Base-by-base conservation (phyloP, 2,113 vertebrate species). In the Callospermophilus lateralis region DNA sequence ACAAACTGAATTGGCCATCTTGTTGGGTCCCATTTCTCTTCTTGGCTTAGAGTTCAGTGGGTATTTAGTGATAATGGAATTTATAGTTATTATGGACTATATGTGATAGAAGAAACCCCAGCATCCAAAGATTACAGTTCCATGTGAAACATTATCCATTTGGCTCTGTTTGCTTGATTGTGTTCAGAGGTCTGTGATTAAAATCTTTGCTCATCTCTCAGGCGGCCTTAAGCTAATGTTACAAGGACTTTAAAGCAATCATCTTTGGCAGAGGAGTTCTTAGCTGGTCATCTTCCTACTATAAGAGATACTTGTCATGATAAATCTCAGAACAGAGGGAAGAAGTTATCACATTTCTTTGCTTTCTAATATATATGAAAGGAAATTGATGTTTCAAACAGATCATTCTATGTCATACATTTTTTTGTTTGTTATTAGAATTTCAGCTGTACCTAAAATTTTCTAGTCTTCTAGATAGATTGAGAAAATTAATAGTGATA, bases 151-250 rank as follows among this genome's bases (percentile, higher is more conserved):
- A 92, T 90, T 84, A 90, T 97, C 80, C 84, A 39, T 96, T 96
- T 94, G 95, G 81, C 97, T 95, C 74, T 84, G 89, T 91, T 96
- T 94, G 55, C 63, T 95, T 97, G 83, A 68, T 81, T 8, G 0
- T 97, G 79, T 94, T 98, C 89, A 97, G 93, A 96, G 83, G 63
- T 83, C 94, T 97, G 84, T 88, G 90, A 94, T 97, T 95, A 96
- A 97, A 96, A 93, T 94, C 34, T 53, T 70, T 94, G 55, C 55
- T 97, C 94, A 93, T 97, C 77, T 96, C 30, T 80, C 81, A 70
- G 83, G 45, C 93, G 93, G 72, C 67, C 55, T 94, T 67, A 79
- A 78, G 81, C 48, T 96, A 88, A 89, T 84, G 74, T 96, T 97
- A 96, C 77, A 88, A 88, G 76, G 28, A 72, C 93, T 94, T 92